Evolutionary conservation across 2,797 vertebrate genomes (phyloP), one percentile per base, ranked within the genome.

Genomic region (Chloroceryle inda): DNA sequence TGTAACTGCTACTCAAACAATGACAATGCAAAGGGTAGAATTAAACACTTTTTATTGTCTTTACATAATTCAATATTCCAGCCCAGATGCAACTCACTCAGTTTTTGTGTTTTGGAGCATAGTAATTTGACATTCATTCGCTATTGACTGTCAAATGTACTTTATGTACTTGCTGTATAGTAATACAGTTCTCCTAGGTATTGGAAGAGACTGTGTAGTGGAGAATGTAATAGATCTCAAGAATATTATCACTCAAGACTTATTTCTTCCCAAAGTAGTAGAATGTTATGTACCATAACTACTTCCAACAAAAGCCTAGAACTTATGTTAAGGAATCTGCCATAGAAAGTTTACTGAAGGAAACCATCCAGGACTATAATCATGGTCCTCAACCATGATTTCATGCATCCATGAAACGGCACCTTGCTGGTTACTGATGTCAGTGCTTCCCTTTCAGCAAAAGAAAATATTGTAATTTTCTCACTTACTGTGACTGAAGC

Each of bases 51-150:
- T 85, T 71, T 71, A 50, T 42, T 94, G 14, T 73, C 62, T 67
- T 94, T 68, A 63, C 24, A 53, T 71, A 94, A 91, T 89, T 89
- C 19, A 56, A 9, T 94, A 88, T 88, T 84, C 63, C 26, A 67
- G 44, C 4, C 33, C 33, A 81, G 18, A 74, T 84, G 50, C 6
- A 84, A 55, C 13, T 88, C 49, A 69, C 31, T 85, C 38, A 24
- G 4, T 73, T 95, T 85, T 78, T 79, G 20, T 83, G 63, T 20
- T 94, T 92, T 95, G 47, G 49, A 88, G 63, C 31, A 35, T 24
- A 63, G 74, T 84, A 88, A 82, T 88, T 84, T 94, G 91, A 81
- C 44, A 76, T 93, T 94, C 55, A 63, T 94, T 96, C 50, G 38
- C 37, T 86, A 91, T 63, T 73, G 92, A 88, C 84, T 90, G 79